Conservation (phyloP, 2,113 vertebrate genomes). For the Rhadina sibilatrix region DNA sequence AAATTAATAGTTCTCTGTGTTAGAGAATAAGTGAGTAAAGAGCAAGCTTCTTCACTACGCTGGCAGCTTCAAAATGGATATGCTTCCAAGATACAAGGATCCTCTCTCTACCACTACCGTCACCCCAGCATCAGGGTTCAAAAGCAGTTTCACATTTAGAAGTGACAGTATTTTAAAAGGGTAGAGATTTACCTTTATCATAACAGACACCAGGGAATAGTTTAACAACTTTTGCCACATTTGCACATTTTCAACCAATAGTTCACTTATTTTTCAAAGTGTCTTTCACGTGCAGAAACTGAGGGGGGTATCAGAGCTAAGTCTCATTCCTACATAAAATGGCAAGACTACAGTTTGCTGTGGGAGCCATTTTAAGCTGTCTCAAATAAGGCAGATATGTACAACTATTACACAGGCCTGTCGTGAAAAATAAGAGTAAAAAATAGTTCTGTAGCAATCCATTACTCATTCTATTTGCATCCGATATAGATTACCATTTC, state of each 20-base stretch:
- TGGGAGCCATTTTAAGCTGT: neutral
- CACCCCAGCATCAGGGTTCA: neutral
- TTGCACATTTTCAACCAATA: neutral
- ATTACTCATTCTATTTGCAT: neutral
- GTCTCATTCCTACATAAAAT: neutral
- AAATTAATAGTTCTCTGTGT: neutral
- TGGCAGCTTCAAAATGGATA: neutral
- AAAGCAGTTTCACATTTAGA: neutral
- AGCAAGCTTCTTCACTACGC: neutral
- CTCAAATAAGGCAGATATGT: neutral
- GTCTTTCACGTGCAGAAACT: neutral
- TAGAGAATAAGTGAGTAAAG: neutral
- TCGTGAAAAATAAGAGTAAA: neutral
- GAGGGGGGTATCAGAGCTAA: neutral
- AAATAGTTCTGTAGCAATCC: neutral
- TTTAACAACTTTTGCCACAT: neutral
- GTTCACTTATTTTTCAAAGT: neutral
- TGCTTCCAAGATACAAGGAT: neutral
- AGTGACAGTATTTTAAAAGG: neutral
- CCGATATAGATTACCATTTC: neutral
- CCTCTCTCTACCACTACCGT: neutral
- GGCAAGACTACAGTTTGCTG: neutral
- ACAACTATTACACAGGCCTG: neutral
- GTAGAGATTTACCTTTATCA: neutral
- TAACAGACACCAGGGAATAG: neutral